These are phyloP conservation scores for Temnothorax nylanderi DNA, from an alignment of 1,140 invertebrate genomes.

Conservation along the genomic window DNA sequence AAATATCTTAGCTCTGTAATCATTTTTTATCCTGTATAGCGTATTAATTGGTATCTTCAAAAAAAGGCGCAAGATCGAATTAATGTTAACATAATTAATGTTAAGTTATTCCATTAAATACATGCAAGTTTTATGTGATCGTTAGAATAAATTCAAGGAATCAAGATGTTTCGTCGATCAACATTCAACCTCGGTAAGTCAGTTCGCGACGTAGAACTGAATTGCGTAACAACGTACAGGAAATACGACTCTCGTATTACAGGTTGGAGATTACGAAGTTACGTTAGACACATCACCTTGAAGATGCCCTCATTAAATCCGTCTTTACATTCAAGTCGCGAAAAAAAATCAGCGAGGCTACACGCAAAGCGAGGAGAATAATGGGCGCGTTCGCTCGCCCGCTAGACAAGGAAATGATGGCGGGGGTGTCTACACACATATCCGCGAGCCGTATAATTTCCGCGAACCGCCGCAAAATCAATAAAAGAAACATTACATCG, in stretches of 20 bases:
- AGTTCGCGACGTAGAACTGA: too few species aligned
- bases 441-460: slow-evolving; percentile 82
- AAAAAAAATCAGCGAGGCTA: background rate
- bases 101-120: background rate
- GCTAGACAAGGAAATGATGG: slow-evolving; percentile 62
- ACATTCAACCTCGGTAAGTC: background rate
- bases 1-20: background rate
- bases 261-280: background rate
- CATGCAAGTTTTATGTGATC: background rate
- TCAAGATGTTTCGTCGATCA: background rate
- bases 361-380: slow-evolving; percentile 37
- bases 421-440: slow-evolving; percentile 68
- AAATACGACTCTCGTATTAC: background rate
- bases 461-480: slow-evolving; percentile 85
- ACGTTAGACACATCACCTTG: slow-evolving; percentile 1
- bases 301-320: background rate
- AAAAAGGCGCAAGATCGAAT: background rate
- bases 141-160: background rate
- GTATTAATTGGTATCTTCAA: background rate
- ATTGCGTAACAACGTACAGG: background rate
- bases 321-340: slow-evolving; percentile 3
- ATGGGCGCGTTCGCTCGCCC: slow-evolving; percentile 27
- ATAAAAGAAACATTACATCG: slow-evolving; percentile 86
- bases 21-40: background rate
- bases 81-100: background rate